Evolutionary conservation across 2,888 invertebrate species (phyloP), one percentile per base, ranked within the genome.

Genomic region (Zelleria hepariella): DNA sequence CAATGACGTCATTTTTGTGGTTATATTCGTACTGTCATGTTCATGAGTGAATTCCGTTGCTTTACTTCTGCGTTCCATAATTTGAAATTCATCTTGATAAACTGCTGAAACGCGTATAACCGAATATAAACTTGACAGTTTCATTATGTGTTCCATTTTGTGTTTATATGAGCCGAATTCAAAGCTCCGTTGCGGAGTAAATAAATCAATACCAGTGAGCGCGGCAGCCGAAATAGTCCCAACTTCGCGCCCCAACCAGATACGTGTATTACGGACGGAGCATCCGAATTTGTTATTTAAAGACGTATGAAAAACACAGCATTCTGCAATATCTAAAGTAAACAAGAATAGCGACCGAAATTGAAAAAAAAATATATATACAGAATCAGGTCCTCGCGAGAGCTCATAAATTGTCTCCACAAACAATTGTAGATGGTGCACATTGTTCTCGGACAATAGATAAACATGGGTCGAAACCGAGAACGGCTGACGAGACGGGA

Each of bases 391-490:
- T 55, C 10, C 7, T 51, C 23, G 51, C 21, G 49, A 18, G 7
- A 53, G 20, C 7, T 32, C 70, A 79, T 79, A 78, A 80, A 77
- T 76, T 71, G 65, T 72, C 67, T 65, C 62, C 62, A 61, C 69
- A 72, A 71, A 71, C 71, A 75, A 72, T 73, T 71, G 74, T 51
- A 70, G 68, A 73, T 69, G 70, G 66, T 69, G 64, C 71, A 68
- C 70, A 75, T 75, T 80, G 74, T 75, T 67, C 65, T 67, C 68
- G 70, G 68, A 80, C 75, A 78, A 78, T 74, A 72, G 73, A 71
- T 68, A 76, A 73, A 75, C 73, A 74, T 61, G 62, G 70, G 66
- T 62, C 60, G 66, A 61, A 58, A 64, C 62, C 61, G 60, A 62
- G 65, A 67, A 67, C 71, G 67, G 67, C 62, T 65, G 66, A 63